Evolutionary conservation across 2,797 vertebrate species (phyloP).

Genomic region (Sebastes iracundus): DNA sequence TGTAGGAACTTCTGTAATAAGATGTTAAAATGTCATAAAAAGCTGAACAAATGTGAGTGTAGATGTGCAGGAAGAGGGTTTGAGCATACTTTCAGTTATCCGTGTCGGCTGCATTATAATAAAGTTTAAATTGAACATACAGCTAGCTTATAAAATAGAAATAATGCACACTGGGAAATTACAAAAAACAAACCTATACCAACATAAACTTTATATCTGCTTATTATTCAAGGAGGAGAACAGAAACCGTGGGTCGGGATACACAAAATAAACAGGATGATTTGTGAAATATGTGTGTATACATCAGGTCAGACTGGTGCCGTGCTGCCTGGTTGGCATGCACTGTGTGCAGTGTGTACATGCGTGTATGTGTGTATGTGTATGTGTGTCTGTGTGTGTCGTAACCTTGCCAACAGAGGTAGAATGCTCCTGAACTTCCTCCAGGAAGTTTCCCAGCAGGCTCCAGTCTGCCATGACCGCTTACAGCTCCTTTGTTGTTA

Average conservation of each 20-base stretch:
- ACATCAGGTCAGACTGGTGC: neutral
- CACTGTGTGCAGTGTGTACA: neutral
- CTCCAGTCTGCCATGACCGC: conserved; percentile 95
- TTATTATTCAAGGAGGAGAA: rapidly evolving
- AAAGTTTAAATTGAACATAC: neutral
- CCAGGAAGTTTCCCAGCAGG: conserved; percentile 95
- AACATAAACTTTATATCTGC: neutral
- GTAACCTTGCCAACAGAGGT: conserved; percentile 92
- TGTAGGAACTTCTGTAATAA: neutral
- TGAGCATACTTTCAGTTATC: neutral
- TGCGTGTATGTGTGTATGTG: neutral
- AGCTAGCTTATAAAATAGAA: neutral
- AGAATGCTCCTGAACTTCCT: conserved; percentile 97
- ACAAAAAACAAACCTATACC: no score
- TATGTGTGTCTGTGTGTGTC: neutral
- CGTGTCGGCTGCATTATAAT: neutral
- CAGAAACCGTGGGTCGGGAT: neutral
- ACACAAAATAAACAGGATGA: conserved; percentile 12
- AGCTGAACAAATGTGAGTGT: neutral
- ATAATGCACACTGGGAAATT: neutral
- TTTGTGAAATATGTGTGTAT: neutral
- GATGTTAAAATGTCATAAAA: neutral
- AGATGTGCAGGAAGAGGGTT: neutral
- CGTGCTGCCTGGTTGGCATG: neutral
- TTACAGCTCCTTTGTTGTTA: conserved; percentile 25